These are phyloP conservation scores for Pelochelys cantorii DNA, from an alignment of 2,797 vertebrate species.

Conservation along the genomic window DNA sequence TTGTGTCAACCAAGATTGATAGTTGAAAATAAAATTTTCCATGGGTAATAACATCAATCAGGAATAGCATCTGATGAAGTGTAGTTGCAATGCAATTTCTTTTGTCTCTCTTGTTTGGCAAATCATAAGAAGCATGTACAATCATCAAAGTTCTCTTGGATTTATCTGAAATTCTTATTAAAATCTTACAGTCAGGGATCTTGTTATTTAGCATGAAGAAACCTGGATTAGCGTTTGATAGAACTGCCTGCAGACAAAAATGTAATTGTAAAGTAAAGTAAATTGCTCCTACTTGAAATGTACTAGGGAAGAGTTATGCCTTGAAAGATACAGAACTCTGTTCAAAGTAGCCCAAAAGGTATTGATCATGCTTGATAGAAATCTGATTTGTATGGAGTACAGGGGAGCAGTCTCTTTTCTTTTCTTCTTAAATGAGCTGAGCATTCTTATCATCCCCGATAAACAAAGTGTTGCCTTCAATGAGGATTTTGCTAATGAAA, in stretches of 20 bases:
- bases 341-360: not conserved
- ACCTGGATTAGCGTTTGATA: constrained; percentile 1
- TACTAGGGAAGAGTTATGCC: not conserved
- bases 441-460: constrained; percentile 16
- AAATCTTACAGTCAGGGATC: not conserved
- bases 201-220: not conserved
- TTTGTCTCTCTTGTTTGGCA: not conserved
- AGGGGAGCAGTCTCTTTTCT: not conserved
- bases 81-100: not conserved
- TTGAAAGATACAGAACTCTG: not conserved
- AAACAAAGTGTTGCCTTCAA: constrained; percentile 10
- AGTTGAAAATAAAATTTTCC: not conserved
- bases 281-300: not conserved
- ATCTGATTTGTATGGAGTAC: not conserved
- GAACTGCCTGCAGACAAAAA: constrained; percentile 13
- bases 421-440: not conserved
- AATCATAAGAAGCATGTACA: not conserved
- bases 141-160: not conserved
- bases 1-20: fast-evolving
- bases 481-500: not conserved
- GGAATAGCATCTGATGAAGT: not conserved
- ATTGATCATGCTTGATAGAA: constrained; percentile 10
- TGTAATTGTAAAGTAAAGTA: constrained; percentile 8
- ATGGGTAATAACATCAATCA: not conserved
- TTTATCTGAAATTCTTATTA: not conserved